Evolutionary conservation across 1,140 invertebrate species (phyloP), one percentile per base, ranked within the genome.

Genomic region (Proales similis): DNA sequence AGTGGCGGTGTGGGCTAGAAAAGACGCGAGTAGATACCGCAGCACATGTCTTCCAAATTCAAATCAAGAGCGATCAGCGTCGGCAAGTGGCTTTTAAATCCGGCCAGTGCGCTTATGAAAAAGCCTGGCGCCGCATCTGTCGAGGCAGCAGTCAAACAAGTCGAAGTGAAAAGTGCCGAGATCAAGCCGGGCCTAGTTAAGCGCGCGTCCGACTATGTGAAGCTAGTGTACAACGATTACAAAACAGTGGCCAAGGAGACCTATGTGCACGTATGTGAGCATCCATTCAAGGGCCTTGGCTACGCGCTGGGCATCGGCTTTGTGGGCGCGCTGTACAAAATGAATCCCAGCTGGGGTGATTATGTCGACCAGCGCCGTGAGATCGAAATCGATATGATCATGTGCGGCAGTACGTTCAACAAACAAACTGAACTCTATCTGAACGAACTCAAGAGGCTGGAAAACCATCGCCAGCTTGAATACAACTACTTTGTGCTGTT

Each of bases 371-470:
- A 42, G 32, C 51, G 51, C 11, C 14, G 27, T 11, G 51, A 57
- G 17, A 27, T 22, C 24, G 39, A 42, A 14, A 57, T 42, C 36
- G 51, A 57, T 11, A 11, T 57, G n/a, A 57, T 57, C 22, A 57
- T 57, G 51, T 57, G 51, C 14, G 51, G 51, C 30, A 57, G 51
- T 27, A 57, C 51, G 5, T 57, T 29, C 20, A 57, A 17, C 36
- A 57, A 42, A 39, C 51, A 42, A 42, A 27, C 33, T 26, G 51
- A 57, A 27, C 45, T 57, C 27, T 57, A 57, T 42, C 45, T 57
- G 20, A 57, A 57, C 38, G 51, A 57, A 36, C 5, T 57, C n/a
- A 57, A 57, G n/a, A 57, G 45, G 32, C 12, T 57, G 32, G 51
- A 57, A 24, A 57, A 57, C 14, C 19, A 36, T 2, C 36, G n/a